Conservation (phyloP, 2,888 invertebrate species). For the Archips xylosteana region DNA sequence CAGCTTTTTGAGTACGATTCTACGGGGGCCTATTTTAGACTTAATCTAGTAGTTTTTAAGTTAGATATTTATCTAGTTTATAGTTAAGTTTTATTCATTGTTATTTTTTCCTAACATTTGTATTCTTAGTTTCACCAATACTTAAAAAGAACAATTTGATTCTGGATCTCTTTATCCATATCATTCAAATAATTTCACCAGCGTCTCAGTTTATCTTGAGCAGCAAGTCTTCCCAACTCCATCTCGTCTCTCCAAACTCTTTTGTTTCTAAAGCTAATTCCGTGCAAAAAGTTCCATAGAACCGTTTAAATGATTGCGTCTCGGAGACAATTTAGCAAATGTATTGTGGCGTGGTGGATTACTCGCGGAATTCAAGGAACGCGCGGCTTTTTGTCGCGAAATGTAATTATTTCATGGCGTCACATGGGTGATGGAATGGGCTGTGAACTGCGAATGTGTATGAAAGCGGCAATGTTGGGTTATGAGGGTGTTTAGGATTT, state of each 20-base stretch:
- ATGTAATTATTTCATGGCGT: constrained; percentile 49
- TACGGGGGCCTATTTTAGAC: no score
- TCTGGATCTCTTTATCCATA: no score
- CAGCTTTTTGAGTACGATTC: no score
- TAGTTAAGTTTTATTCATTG: no score
- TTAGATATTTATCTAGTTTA: no score
- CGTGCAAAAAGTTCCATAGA: constrained; percentile 30
- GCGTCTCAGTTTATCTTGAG: neutral
- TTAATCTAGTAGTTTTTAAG: no score
- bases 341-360: constrained; percentile 56
- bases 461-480: constrained; percentile 7
- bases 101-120: neutral
- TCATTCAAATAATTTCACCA: neutral
- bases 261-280: constrained; percentile 25
- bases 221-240: neutral
- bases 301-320: constrained; percentile 72
- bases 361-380: constrained; percentile 6
- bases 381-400: constrained; percentile 48
- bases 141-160: no score
- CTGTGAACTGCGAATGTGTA: constrained; percentile 27
- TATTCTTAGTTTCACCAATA: no score
- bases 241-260: constrained; percentile 17
- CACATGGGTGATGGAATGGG: constrained; percentile 25
- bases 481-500: constrained; percentile 4
- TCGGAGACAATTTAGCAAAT: constrained; percentile 77